Percentiles rank a stretch among this genome's conserved stretches.
These are phyloP conservation scores for Netelia inedita DNA, from an alignment of 2,888 invertebrate genomes.

Conservation along the genomic window DNA sequence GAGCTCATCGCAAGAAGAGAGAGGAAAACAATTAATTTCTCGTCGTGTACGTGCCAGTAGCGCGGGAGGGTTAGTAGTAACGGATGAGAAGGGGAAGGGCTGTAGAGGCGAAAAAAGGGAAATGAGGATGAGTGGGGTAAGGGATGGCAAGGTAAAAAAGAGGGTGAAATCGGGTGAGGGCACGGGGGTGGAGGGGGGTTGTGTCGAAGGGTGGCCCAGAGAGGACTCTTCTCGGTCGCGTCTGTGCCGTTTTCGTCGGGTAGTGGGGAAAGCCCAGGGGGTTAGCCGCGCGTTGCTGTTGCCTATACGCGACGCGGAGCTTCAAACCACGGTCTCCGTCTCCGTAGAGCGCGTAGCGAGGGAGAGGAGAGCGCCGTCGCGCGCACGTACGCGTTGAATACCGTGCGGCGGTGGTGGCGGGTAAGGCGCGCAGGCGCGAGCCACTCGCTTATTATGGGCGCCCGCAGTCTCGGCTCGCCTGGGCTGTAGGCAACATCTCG, in stretches of 20 bases:
- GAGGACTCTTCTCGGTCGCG: background rate
- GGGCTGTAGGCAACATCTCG: slow-evolving; percentile 81
- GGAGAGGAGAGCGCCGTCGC: slow-evolving; percentile 46
- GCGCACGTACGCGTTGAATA: slow-evolving; percentile 74
- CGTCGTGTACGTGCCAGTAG: slow-evolving; percentile 66
- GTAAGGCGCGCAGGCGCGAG: slow-evolving; percentile 69
- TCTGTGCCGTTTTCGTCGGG: slow-evolving; percentile 26
- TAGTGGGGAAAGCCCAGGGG: slow-evolving; percentile 34
- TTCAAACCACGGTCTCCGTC: no score
- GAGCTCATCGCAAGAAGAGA: slow-evolving; percentile 1
- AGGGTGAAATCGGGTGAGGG: slow-evolving; percentile 34
- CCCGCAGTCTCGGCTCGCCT: slow-evolving; percentile 83
- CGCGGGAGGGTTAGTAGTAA: background rate
- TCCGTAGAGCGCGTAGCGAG: background rate
- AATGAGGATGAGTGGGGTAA: slow-evolving; percentile 1
- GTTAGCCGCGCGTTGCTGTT: slow-evolving; percentile 12
- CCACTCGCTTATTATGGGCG: slow-evolving; percentile 79
- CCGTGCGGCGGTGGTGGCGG: slow-evolving; percentile 8
- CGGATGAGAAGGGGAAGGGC: background rate
- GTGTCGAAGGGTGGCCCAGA: slow-evolving; percentile 6
- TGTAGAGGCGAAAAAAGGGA: background rate
- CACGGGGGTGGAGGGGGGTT: background rate
- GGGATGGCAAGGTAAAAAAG: slow-evolving; percentile 33
- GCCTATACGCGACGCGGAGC: background rate
- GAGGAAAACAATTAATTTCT: slow-evolving; percentile 73